Percentiles rank a stretch among this genome's conserved stretches.
Conservation (phyloP, 2,888 invertebrate genomes). For the Imbricaverruca yamaguchii region DNA sequence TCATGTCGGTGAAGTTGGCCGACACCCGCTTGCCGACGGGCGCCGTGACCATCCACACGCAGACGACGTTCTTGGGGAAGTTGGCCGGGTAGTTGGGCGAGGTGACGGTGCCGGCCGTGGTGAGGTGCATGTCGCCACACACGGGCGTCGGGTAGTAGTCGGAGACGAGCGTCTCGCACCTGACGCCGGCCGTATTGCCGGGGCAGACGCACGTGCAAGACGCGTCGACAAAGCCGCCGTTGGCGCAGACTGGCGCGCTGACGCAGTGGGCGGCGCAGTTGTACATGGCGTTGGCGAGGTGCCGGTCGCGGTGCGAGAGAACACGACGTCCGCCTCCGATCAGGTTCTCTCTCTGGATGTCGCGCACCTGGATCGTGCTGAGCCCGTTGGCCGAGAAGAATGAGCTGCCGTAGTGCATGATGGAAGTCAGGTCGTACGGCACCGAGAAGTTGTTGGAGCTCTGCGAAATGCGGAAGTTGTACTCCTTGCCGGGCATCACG, state of each 20-base stretch:
- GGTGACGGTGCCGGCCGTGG: background rate
- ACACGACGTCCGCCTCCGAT: constrained; percentile 36
- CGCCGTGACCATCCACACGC: background rate
- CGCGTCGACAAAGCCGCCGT: constrained; percentile 23
- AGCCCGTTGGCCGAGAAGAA: background rate
- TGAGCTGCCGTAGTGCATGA: constrained; percentile 22
- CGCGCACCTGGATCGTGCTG: background rate
- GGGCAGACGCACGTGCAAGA: constrained; percentile 26
- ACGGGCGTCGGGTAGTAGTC: background rate
- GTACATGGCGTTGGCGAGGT: constrained; percentile 35
- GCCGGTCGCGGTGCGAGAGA: constrained; percentile 35
- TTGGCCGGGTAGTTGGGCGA: background rate
- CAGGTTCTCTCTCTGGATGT: constrained; percentile 34
- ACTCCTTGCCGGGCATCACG: background rate
- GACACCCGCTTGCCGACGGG: background rate
- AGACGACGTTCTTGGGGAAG: background rate
- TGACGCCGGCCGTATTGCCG: constrained; percentile 21
- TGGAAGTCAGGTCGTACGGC: constrained; percentile 13
- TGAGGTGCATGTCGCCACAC: background rate
- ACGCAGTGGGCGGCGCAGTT: constrained; percentile 29
- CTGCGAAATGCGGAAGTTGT: background rate
- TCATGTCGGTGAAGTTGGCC: background rate
- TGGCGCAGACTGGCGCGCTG: constrained; percentile 23
- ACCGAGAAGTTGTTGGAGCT: background rate
- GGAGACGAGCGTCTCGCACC: constrained; percentile 14